Evolutionary conservation across 2,113 vertebrate genomes (phyloP).

Genomic region (Bombycilla garrulus): DNA sequence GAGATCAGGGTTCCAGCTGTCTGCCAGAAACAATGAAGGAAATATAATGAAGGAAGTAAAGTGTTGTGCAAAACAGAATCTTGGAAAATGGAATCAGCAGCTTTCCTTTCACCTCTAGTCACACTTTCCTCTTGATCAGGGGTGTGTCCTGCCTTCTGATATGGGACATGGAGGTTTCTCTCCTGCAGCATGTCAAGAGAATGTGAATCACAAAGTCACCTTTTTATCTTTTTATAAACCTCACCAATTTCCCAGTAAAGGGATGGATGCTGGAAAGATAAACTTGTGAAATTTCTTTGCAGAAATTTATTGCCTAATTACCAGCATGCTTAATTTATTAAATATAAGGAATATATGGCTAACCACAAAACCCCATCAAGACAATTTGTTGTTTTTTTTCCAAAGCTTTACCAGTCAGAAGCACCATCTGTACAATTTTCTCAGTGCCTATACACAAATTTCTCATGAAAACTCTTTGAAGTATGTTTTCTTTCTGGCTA

Average conservation of each 20-base stretch:
- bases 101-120: not conserved
- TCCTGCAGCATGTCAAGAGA: not conserved
- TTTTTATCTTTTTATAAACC: not conserved
- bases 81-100: not conserved
- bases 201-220: not conserved
- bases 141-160: rapidly evolving
- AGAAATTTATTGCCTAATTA: not conserved
- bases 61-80: not conserved
- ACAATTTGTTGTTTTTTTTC: not conserved
- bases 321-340: not conserved
- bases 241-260: not conserved
- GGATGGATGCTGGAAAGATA: not conserved
- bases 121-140: not conserved
- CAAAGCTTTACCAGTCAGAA: not conserved
- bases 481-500: not conserved
- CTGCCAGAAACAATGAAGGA: not conserved
- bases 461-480: not conserved
- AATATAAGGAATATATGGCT: not conserved
- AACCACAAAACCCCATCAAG: not conserved
- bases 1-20: not conserved
- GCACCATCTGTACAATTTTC: not conserved
- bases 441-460: rapidly evolving
- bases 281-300: not conserved
- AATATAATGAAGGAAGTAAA: not conserved
- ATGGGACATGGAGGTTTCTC: not conserved